Percentiles rank a stretch among this genome's conserved stretches.
These are phyloP conservation scores for Cyprinodon diabolis DNA, from an alignment of 2,797 vertebrate species.

Conservation along the genomic window DNA sequence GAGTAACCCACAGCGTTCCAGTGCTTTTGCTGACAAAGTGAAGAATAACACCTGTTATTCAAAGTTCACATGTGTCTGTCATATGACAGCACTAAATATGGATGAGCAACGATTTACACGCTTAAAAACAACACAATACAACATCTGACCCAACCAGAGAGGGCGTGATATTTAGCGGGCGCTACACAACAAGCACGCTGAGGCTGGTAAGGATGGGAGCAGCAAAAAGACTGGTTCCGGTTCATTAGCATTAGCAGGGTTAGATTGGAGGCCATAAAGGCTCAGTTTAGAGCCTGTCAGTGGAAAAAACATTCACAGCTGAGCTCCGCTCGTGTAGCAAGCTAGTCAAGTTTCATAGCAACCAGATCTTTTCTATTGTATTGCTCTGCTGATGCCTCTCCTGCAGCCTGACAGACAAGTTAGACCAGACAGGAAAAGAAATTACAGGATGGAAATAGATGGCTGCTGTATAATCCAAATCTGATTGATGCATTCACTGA, in stretches of 20 bases:
- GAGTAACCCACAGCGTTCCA: background rate
- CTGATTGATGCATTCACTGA: background rate
- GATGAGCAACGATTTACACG: conserved; percentile 12
- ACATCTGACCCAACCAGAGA: background rate
- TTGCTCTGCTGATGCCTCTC: conserved; percentile 31
- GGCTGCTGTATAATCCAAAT: conserved; percentile 13
- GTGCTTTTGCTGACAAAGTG: conserved; percentile 15
- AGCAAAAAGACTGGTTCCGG: conserved; percentile 9
- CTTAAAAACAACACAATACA: conserved; percentile 10
- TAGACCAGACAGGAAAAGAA: conserved; percentile 28
- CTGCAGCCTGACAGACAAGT: conserved; percentile 59
- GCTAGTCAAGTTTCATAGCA: conserved; percentile 66
- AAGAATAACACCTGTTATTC: conserved; percentile 16
- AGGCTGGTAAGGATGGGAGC: conserved; percentile 1
- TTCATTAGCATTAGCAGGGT: background rate
- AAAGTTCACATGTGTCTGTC: conserved; percentile 31
- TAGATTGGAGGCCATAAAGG: background rate
- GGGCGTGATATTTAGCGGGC: background rate
- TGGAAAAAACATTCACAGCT: conserved; percentile 24
- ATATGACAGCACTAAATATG: conserved; percentile 52
- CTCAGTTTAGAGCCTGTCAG: conserved; percentile 23
- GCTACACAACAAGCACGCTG: background rate
- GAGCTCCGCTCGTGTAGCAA: conserved; percentile 27
- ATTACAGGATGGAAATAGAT: conserved; percentile 7
- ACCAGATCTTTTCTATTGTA: conserved; percentile 63